phyloP scores from a whole-genome alignment of 2,113 vertebrate species.

The Cariama cristata region DNA sequence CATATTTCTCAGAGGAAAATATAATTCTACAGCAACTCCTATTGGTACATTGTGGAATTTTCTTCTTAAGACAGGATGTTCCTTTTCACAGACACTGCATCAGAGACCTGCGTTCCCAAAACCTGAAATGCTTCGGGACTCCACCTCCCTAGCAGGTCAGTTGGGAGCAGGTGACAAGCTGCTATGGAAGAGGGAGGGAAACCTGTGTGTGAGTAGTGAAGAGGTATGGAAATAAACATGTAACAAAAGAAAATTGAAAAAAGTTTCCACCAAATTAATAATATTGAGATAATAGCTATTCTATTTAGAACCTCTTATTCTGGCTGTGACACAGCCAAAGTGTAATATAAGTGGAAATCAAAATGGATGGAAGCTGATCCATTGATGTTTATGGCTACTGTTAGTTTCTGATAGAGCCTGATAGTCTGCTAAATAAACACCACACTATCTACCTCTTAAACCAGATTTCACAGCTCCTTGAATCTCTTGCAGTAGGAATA shows the following conservation, averaged over 20 bases:
- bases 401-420: slow-evolving; percentile 15
- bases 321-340: background rate
- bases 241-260: background rate
- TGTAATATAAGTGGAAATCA: background rate
- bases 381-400: background rate
- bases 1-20: background rate
- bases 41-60: background rate
- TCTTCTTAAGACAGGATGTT: background rate
- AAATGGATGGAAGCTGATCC: background rate
- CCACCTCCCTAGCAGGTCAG: background rate
- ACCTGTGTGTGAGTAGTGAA: background rate
- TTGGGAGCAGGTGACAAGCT: background rate
- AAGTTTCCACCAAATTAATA: background rate
- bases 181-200: background rate
- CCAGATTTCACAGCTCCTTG: slow-evolving; percentile 59
- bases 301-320: background rate
- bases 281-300: background rate
- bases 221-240: background rate
- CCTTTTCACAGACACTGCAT: background rate
- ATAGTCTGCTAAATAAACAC: background rate
- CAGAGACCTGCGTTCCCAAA: background rate
- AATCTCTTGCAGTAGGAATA: slow-evolving; percentile 18
- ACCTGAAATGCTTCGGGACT: background rate
- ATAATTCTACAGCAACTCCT: background rate
- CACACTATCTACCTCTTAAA: background rate